Evolutionary conservation across 2,113 vertebrate genomes (phyloP), one percentile per base, ranked within the genome.

Genomic region (Rutilus rutilus): DNA sequence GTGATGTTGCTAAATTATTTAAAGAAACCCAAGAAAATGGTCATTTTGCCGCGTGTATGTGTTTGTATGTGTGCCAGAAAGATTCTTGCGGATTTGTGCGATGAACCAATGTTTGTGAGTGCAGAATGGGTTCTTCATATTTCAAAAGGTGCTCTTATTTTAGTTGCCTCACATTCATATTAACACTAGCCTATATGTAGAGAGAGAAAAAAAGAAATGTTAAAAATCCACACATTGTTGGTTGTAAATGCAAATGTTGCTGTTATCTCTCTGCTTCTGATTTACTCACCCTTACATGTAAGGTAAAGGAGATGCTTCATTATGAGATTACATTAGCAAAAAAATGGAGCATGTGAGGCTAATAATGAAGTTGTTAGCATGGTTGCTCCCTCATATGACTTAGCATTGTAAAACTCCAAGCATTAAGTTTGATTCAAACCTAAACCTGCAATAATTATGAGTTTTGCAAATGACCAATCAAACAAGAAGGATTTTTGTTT

Each of bases 111-210:
- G 47, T 79, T 27, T 57, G 33, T 69, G 36, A 86, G 33, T 83
- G 33, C 71, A 71, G 52, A 52, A 79, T 74, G n/a, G 7, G 50
- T 39, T 78, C 64, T 17, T 79, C 47, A 74, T 65, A 62, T 83
- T 85, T 86, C 88, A 86, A 75, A 92, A 91, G 93, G 92, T 93
- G 93, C 93, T 94, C 88, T 92, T 87, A 89, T 90, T 88, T 91
- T 86, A 90, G 86, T 90, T 90, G n/a, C 91, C 91, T 87, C 90
- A 89, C 57, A 80, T 87, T 83, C 75, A 67, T 65, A 83, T 14
- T 83, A 84, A 86, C 69, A 75, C 64, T 42, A 42, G 42, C 42
- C 42, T 86, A n/a, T 83, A 33, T 86, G 59, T 21, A 78, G 59
- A 78, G 17, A 50, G 39, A 74, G 19, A 65, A 23, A 21, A 67